phyloP scores from a whole-genome alignment of 2,888 invertebrate species.

The Cantharis rustica region DNA sequence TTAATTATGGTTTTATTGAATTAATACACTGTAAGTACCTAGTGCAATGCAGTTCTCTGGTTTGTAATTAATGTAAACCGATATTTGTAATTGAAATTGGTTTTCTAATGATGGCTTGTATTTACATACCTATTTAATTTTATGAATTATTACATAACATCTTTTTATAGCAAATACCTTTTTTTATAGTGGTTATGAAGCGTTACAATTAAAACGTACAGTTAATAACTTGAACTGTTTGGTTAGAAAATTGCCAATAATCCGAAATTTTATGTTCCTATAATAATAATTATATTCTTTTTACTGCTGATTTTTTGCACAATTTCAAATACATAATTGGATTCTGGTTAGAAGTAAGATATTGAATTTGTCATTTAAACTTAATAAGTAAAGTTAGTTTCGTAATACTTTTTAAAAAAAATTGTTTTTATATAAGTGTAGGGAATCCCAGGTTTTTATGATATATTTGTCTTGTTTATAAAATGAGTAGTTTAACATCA shows the following conservation, averaged over 20 bases:
- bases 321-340: not conserved
- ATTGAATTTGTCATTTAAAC: not conserved
- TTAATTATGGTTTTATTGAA: not conserved
- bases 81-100: not conserved
- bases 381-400: too few species aligned
- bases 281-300: not conserved
- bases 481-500: too few species aligned
- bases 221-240: not conserved
- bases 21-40: not conserved
- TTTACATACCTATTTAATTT: not conserved
- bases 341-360: not conserved
- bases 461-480: too few species aligned
- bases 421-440: too few species aligned
- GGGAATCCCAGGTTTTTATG: too few species aligned
- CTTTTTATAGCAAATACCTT: not conserved
- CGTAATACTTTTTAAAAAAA: too few species aligned
- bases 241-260: not conserved
- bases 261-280: not conserved
- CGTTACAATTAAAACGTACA: not conserved
- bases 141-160: not conserved
- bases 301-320: not conserved
- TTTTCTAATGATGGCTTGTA: not conserved
- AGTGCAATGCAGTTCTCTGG: not conserved
- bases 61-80: not conserved
- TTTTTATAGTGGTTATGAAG: not conserved